Evolutionary conservation across 2,888 invertebrate species (phyloP), one percentile per base, ranked within the genome.

Genomic region (Darwinula stevensoni): DNA sequence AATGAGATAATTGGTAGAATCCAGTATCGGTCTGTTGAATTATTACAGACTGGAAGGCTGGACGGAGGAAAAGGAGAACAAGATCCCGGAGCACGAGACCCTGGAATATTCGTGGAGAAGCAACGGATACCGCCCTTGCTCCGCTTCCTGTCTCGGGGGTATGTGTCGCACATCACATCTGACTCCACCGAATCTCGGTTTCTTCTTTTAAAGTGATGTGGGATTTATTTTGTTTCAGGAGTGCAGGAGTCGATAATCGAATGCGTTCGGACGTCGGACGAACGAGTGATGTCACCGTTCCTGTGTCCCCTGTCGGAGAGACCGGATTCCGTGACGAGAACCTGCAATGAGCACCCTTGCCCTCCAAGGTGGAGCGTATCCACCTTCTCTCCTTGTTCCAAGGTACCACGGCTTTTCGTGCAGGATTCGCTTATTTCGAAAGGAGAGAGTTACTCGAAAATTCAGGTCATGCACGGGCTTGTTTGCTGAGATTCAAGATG

Each of bases 331-430:
- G 58, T 80, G 36, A 74, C 78, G 17, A 58, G 75, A 43, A 74
- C 76, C 0, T 86, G 86, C 56, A 94, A 94, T 47, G 86, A 86
- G 44, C 71, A 78, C 37, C 78, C 88, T 0, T 94, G 94, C 47
- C 86, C 86, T 2, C 86, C 55, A 13, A 46, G 49, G 34, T 84
- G 84, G 84, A 78, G 78, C 47, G 70, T 72, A 42, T 75, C 78
- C 0, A 76, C 78, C 33, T 84, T 76, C 47, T 70, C 73, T 1
- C 65, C 68, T 14, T 94, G 91, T 53, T 75, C 78, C 14, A 78
- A 76, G 28, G 28, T 28, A 13, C 6, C 22, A n/a, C 11, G 28
- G n/a, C 28, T 13, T 13, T n/a, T n/a, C n/a, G n/a, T n/a, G n/a
- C n/a, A n/a, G n/a, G n/a, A n/a, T n/a, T n/a, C n/a, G n/a, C n/a